A percentile compares a stretch with the other conserved stretches of the same genome.
Evolutionary conservation across 2,113 vertebrate species (phyloP).

Genomic region (Pterocles burchelli): DNA sequence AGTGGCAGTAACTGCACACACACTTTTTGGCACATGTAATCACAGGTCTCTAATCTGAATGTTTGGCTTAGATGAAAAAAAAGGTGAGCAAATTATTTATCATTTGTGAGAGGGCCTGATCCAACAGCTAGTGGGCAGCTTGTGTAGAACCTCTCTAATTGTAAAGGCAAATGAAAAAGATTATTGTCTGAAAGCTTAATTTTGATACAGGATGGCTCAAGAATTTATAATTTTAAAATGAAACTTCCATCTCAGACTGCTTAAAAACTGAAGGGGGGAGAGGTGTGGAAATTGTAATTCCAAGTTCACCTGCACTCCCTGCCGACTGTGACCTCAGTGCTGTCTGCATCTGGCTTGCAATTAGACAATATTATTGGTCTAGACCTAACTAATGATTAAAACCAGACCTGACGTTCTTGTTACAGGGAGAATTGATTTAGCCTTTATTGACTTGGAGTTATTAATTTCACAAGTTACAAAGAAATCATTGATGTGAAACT

Average conservation of each 20-base stretch:
- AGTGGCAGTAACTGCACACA: not conserved
- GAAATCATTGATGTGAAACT: not conserved
- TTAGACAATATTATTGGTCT: not conserved
- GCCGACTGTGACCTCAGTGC: fast-evolving
- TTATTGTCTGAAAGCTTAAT: not conserved
- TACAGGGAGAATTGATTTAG: not conserved
- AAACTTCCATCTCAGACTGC: not conserved
- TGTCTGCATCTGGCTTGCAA: not conserved
- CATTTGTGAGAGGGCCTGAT: not conserved
- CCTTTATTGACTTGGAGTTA: conserved; percentile 1
- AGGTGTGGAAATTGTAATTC: not conserved
- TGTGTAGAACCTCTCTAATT: not conserved
- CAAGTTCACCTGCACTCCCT: not conserved
- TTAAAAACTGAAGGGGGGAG: not conserved
- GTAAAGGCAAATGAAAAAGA: not conserved
- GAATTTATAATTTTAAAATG: not conserved
- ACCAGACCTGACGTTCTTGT: not conserved
- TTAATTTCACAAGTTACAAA: conserved; percentile 11
- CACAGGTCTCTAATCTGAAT: not conserved
- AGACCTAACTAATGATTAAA: not conserved
- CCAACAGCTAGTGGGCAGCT: not conserved
- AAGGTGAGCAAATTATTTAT: not conserved
- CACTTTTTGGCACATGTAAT: not conserved
- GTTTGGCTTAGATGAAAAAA: not conserved
- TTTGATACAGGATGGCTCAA: not conserved